Evolutionary conservation across 2,888 invertebrate species (phyloP), one percentile per base, ranked within the genome.

Genomic region (Lycocerus yunnanus): DNA sequence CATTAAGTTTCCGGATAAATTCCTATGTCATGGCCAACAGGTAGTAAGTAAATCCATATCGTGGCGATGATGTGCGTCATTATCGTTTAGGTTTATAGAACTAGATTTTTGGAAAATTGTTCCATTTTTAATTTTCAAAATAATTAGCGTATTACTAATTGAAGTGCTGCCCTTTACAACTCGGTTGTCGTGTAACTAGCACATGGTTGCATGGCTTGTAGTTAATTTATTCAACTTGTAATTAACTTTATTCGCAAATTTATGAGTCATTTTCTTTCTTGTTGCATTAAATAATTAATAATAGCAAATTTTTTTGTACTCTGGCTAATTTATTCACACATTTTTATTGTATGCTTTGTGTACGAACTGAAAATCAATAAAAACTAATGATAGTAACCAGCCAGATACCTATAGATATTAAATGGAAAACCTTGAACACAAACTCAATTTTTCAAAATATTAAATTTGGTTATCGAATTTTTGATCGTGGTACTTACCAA

Each of bases 401-500:
- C n/a, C 13, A 27, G 27, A 27, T 27, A 43, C 6, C 11, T 27
- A 27, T 13, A 24, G 11, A 13, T 27, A 20, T 24, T 21, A 66
- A 63, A 63, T n/a, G 18, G 61, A 63, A 63, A 63, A 63, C 61
- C 61, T 63, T 63, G 61, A 63, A 63, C 61, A 8, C n/a, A n/a
- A n/a, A n/a, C 9, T 15, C 8, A 18, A 15, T 8, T 16, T 16
- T 16, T 5, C 3, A n/a, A 63, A 63, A 16, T 13, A 60, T 13
- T 4, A 60, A 60, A 60, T 15, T 60, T 60, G 15, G 60, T n/a
- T 18, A 63, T 18, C 20, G 8, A 20, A 63, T 15, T 60, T 60
- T 60, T 13, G 15, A 63, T 43, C 43, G 43, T n/a, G n/a, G 13
- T 6, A 74, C 77, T 77, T 68, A 77, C 77, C 77, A 77, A 72